Percentiles rank a stretch among this genome's conserved stretches.
Conservation (phyloP, 2,113 vertebrate species). For the Colaptes auratus region DNA sequence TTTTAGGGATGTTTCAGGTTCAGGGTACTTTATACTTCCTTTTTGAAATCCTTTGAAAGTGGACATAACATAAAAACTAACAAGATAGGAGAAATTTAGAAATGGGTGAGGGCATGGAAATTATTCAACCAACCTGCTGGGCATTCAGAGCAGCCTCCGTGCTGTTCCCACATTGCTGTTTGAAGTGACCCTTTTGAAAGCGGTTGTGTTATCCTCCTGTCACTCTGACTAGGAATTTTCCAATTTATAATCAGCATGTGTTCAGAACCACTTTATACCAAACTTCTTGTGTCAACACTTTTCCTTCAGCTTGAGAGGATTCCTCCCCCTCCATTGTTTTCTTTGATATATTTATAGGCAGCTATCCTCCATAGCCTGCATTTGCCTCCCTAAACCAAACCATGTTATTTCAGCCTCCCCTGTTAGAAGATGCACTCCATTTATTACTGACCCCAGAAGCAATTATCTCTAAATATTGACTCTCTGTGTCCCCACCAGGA, state of each 20-base stretch:
- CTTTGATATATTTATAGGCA: neutral
- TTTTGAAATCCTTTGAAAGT: neutral
- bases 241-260: neutral
- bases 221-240: neutral
- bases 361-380: neutral
- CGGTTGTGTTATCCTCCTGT: neutral
- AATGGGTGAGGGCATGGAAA: neutral
- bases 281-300: neutral
- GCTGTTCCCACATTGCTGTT: neutral
- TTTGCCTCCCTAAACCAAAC: neutral
- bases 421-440: neutral
- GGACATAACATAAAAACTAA: neutral
- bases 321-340: neutral
- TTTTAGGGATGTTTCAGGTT: neutral
- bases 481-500: neutral
- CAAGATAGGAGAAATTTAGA: neutral
- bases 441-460: neutral
- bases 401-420: neutral
- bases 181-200: slow-evolving; percentile 12
- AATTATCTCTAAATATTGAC: neutral
- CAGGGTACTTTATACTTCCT: neutral
- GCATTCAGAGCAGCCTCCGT: neutral
- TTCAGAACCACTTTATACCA: neutral
- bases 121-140: neutral
- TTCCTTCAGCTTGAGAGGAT: neutral